Conservation (phyloP, 2,797 vertebrate species). For the Eptatretus atami region DNA sequence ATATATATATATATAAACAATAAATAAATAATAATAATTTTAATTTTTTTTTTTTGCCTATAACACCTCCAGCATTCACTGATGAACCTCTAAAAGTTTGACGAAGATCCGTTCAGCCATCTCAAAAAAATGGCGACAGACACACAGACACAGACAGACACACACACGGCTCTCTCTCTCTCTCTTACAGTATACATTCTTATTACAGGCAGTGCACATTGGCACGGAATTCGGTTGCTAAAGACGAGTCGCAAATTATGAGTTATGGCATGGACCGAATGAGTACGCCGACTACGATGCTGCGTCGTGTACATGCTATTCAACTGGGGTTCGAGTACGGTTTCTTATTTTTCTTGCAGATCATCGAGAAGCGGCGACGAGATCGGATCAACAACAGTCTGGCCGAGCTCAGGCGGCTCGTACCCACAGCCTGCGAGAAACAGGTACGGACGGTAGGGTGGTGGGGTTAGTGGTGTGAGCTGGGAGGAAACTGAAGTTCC, state of each 20-base stretch:
- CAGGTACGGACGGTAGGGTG: conserved; percentile 18
- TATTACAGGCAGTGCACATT: background rate
- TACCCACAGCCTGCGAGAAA: conserved; percentile 64
- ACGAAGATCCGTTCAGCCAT: too few species aligned
- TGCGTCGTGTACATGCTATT: too few species aligned
- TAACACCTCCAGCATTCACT: too few species aligned
- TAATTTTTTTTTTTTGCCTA: too few species aligned
- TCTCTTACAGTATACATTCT: background rate
- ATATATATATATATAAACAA: too few species aligned
- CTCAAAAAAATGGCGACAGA: too few species aligned
- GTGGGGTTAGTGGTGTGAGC: background rate
- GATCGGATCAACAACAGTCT: conserved; percentile 83
- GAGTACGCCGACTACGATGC: background rate
- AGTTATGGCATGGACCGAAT: background rate
- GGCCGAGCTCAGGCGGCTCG: conserved; percentile 49
- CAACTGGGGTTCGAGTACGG: too few species aligned
- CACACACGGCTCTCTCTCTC: background rate
- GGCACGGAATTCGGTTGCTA: background rate
- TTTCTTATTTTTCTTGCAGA: conserved; percentile 15
- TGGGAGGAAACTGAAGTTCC: too few species aligned
- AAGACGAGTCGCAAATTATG: background rate
- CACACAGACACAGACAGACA: background rate
- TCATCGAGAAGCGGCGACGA: conserved; percentile 62
- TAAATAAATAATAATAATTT: too few species aligned
- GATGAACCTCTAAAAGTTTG: too few species aligned